Evolutionary conservation across 2,888 invertebrate species (phyloP), one percentile per base, ranked within the genome.

Genomic region (Aphodius sticticus): DNA sequence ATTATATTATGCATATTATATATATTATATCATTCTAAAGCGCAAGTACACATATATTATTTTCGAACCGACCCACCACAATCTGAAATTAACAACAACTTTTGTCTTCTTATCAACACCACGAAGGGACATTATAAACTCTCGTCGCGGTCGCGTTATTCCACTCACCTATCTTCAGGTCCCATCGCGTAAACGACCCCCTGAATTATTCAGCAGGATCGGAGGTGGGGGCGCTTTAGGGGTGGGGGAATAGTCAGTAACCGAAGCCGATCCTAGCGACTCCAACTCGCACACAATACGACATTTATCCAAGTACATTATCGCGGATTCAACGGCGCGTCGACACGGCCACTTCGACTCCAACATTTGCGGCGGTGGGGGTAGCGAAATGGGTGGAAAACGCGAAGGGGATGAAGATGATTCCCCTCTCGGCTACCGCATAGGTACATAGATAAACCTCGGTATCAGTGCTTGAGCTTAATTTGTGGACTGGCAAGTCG

Each of bases 261-360:
- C 74, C 37, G 74, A 35, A 74, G 74, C 74, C 74, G 74, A 74
- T 74, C 37, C 74, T 53, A 53, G 53, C 53, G 53, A 53, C 53
- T 53, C 36, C 74, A 9, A 37, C 35, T 35, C 35, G 74, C 74
- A 74, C 74, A 74, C 74, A 74, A 74, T 74, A 74, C 74, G 74
- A 74, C 74, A 37, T 74, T 74, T 74, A 74, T 74, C 74, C 74
- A 37, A 74, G 74, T 74, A 74, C 37, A 74, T 74, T 74, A 74
- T 74, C 74, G 35, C 36, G 35, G 37, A 74, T 74, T 74, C 35
- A 37, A 74, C 53, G 53, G 53, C 53, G 9, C 53, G 53, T 53
- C 53, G 53, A 53, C 53, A 53, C 12, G 53, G 9, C 53, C 53
- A 53, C 53, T 53, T 53, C 53, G 53, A 9, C 53, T 53, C 53